Base-by-base conservation (phyloP, 2,888 invertebrate genomes). In the Cephalotes varians region DNA sequence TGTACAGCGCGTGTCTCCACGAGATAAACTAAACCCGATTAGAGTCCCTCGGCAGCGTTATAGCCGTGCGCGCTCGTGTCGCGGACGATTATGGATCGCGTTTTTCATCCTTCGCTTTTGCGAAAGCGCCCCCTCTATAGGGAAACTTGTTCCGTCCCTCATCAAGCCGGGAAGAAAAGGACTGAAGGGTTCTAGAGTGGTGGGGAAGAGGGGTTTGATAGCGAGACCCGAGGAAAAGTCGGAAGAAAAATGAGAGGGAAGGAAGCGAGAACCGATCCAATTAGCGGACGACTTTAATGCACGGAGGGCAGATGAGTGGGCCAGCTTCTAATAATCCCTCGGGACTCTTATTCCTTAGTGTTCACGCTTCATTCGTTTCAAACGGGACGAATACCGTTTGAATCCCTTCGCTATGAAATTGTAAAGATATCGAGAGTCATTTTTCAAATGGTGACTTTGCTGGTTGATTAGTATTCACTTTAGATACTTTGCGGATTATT, bases 11-110 rank as follows among this genome's bases (percentile, higher is more conserved):
- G 91, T 92, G 92, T 91, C 89, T 85, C 86, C 67, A 82, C 65
- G 90, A 93, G 93, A 93, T 93, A 93, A 93, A 93, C 91, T 91
- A 89, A 91, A 91, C 90, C 90, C 89, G 92, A 92, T 93, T 92
- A 92, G 87, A 81, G 83, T 72, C 69, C 44, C 51, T 2, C 10
- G 74, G 64, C 28, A 81, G 65, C 58, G 79, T 71, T 82, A 65
- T 76, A 58, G 74, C 58, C n/a, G 49, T 21, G 58, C 81, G 64
- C 76, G 65, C 44, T 51, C 18, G 60, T 54, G 44, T 71, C 74
- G 54, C 49, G 44, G 28, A 49, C 76, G 71, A 84, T 81, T 84
- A 81, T 80, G 51, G 72, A 86, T 76, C 76, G 67, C n/a, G 69
- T 87, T 84, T 82, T 83, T 83, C 77, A 49, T 85, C 83, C 60